Base-by-base conservation (phyloP, 1,140 invertebrate genomes). In the Oryzaephilus surinamensis region DNA sequence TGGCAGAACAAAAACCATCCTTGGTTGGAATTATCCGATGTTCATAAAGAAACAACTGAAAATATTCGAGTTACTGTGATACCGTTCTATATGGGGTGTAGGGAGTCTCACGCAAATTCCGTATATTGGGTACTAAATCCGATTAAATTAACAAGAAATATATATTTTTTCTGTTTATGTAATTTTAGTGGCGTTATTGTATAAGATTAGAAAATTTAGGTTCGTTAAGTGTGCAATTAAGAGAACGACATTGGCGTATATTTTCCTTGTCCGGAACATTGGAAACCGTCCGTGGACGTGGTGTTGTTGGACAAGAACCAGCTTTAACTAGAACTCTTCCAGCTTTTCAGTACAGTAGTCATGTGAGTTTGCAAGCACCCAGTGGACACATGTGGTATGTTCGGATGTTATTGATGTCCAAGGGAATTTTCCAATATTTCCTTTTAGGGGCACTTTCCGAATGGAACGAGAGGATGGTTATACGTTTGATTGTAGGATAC, bases 1-100 rank as follows among this genome's bases (percentile, higher is more conserved):
- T 97, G 93, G 92, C 92, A 97, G 63, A 89, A 96, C 53, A 94
- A 93, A 58, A 97, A 97, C 68, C 90, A 97, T 66, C 90, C 92
- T 0, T 97, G 92, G 92, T 61, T 97, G 23, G 89, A 97, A 58
- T 65, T 97, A 30, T 93, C 90, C 19, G 91, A 97, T 68, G 93
- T 98, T n/a, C 91, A 97, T 61, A 87, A 91, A 58, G 91, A 97
- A 70, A 97, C 91, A 0, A 97, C 94, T 0, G 91, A 97, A 64
- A 85, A 87, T 62, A 81, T 97, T 46, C 69, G 93, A 12, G 82
- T 98, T 4, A 98, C 94, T 6, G 94, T 97, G 2, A 97, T 96
- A 62, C 94, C 94, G 3, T 97, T 97, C 65, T 97, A 95, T 59
- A 93, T 95, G 85, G 90, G 90, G 16, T 92, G 84, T 52, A 73